Percentiles rank a stretch among this genome's conserved stretches.
Conservation (phyloP, 2,797 vertebrate genomes). For the Euphonia xanthogaster region DNA sequence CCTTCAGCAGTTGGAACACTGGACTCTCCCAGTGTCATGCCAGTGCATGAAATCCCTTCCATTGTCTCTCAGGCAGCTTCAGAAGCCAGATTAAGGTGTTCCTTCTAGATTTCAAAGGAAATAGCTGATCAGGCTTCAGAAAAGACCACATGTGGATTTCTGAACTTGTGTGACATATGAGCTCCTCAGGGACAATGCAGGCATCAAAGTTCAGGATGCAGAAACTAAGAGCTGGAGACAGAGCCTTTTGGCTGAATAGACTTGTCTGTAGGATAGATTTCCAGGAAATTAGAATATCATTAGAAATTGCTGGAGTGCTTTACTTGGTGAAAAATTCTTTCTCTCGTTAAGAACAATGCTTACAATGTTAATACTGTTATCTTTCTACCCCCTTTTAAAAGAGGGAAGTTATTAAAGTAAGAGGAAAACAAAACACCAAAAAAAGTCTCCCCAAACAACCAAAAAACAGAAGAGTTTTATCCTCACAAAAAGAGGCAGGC, state of each 20-base stretch:
- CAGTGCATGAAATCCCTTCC: background rate
- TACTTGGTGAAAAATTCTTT: background rate
- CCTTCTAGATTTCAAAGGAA: conserved; percentile 50
- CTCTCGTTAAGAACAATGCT: background rate
- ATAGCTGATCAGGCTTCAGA: conserved; percentile 4
- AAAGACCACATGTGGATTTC: conserved; percentile 44
- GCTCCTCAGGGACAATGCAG: background rate
- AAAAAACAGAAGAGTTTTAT: background rate
- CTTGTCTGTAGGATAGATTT: background rate
- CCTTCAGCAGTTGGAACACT: background rate
- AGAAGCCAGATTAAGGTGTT: background rate
- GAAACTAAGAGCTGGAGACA: conserved; percentile 5
- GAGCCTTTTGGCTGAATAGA: background rate
- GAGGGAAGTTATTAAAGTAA: background rate
- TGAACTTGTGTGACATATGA: background rate
- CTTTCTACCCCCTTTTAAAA: background rate
- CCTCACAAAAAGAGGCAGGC: background rate
- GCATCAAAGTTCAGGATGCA: conserved; percentile 59
- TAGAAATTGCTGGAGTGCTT: background rate
- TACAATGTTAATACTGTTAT: background rate
- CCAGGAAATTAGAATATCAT: background rate
- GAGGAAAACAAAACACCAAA: background rate
- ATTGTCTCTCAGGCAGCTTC: background rate
- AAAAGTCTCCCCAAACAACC: no score
- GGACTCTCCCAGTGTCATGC: background rate